Evolutionary conservation across 2,113 vertebrate species (phyloP), one percentile per base, ranked within the genome.

Genomic region (Sakesphorus luctuosus): DNA sequence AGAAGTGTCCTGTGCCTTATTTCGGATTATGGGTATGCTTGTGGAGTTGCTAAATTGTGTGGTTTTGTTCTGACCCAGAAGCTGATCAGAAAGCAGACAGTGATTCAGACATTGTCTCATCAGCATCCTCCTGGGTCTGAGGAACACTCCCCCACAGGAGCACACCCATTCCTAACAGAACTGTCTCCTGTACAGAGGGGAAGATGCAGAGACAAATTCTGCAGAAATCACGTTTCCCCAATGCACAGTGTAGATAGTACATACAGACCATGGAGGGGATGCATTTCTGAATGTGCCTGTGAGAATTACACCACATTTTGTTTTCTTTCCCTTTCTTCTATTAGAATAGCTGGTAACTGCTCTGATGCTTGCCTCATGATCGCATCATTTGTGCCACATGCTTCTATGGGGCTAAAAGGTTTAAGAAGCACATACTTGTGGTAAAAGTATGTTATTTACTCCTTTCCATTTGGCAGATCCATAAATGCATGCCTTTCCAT

Each of bases 21-120:
- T 78, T 53, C 74, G 5, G 21, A 53, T 79, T 66, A 78, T 33
- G 15, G 79, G 91, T 74, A 91, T 46, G 15, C 28, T 76, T 84
- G 69, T 18, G 71, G 26, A 25, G 53, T 75, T 72, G 29, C 72
- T 75, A 71, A 23, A 52, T 43, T 78, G n/a, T 55, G 24, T 28
- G 16, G 3, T 85, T 90, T 87, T 5, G 1, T 66, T 40, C 38
- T 80, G 93, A 77, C 63, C 59, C 55, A 83, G 50, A 74, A 85
- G 50, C 47, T 36, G 10, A 85, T 49, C 67, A 81, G 58, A 52
- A 96, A 88, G 44, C 59, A 95, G 88, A 94, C 72, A 49, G 33
- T 88, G 85, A 92, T 56, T 94, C 75, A 93, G 87, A 93, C 82
- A 63, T 81, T 91, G 84, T 43, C 52, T 90, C 88, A 88, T 80